phyloP scores from a whole-genome alignment of 2,797 vertebrate genomes.

The Anolis apletophallus region DNA sequence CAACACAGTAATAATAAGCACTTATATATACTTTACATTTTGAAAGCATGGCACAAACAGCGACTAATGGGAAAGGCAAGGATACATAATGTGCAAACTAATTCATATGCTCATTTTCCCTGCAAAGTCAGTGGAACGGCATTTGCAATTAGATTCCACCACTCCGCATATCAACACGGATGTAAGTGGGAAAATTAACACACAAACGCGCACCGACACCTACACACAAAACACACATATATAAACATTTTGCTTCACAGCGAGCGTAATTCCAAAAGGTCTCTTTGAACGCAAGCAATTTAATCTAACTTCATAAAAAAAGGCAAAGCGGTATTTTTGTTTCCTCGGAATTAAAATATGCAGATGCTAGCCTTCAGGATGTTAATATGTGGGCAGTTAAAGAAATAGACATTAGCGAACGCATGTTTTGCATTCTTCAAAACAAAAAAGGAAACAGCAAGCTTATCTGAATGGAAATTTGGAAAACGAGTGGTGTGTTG shows the following conservation, averaged over 20 bases:
- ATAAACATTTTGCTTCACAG: slow-evolving; percentile 10
- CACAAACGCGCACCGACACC: slow-evolving; percentile 11
- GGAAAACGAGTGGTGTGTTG: slow-evolving; percentile 31
- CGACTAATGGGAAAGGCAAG: slow-evolving; percentile 70
- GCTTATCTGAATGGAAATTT: slow-evolving; percentile 40
- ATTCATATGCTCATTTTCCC: slow-evolving; percentile 67
- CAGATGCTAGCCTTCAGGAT: slow-evolving; percentile 61
- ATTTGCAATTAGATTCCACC: slow-evolving; percentile 62
- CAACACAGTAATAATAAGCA: slow-evolving; percentile 75
- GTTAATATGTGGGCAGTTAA: slow-evolving; percentile 53
- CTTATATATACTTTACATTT: slow-evolving; percentile 74
- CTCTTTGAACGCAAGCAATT: slow-evolving; percentile 56
- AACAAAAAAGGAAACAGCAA: slow-evolving; percentile 44
- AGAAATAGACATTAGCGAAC: slow-evolving; percentile 33
- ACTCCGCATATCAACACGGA: slow-evolving; percentile 47
- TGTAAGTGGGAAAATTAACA: slow-evolving; percentile 55
- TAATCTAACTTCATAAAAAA: slow-evolving; percentile 65
- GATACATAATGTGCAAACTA: slow-evolving; percentile 71
- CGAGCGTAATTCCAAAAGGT: slow-evolving; percentile 37
- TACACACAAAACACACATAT: slow-evolving; percentile 10
- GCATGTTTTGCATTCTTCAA: slow-evolving; percentile 49
- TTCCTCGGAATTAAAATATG: slow-evolving; percentile 53
- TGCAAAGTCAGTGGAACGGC: slow-evolving; percentile 55
- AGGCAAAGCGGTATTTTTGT: slow-evolving; percentile 64
- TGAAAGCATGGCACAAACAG: slow-evolving; percentile 69